Conservation (phyloP, 1,140 invertebrate genomes). For the Choristoneura fumiferana region DNA sequence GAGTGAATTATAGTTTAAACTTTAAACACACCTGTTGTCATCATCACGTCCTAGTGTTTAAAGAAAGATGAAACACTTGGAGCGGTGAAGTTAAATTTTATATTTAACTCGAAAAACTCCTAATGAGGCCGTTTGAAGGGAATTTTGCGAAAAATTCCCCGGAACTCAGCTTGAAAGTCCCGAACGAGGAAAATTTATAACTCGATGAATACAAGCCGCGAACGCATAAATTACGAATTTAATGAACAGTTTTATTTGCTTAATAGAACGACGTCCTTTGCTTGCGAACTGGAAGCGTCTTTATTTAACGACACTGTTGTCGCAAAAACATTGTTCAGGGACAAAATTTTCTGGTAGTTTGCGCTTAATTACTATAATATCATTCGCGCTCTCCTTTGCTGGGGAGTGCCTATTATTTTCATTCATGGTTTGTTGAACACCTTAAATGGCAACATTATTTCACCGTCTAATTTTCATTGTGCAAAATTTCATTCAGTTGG, state of each 20-base stretch:
- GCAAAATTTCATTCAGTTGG: conserved; percentile 49
- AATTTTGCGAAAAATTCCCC: conserved; percentile 28
- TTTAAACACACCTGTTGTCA: conserved; percentile 41
- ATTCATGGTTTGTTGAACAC: conserved; percentile 60
- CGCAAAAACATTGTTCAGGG: conserved; percentile 44
- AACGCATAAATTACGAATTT: conserved; percentile 44
- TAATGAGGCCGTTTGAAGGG: conserved; percentile 21
- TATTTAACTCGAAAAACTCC: conserved; percentile 15
- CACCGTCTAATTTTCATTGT: conserved; percentile 56
- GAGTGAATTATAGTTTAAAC: conserved; percentile 35
- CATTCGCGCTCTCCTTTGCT: conserved; percentile 42
- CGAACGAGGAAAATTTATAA: conserved; percentile 32
- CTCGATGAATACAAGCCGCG: conserved; percentile 38
- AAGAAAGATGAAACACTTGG: no score
- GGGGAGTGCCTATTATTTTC: conserved; percentile 55
- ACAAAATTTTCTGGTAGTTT: conserved; percentile 65
- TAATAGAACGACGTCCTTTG: conserved; percentile 27
- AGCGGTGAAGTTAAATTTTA: background rate
- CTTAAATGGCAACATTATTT: conserved; percentile 59
- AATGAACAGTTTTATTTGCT: conserved; percentile 48
- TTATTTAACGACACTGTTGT: conserved; percentile 38
- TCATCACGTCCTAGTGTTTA: background rate
- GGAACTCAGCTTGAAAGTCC: conserved; percentile 15
- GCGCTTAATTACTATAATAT: conserved; percentile 64
- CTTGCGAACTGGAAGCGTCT: conserved; percentile 19